Evolutionary conservation across 2,888 invertebrate species (phyloP).

Genomic region (Troglohyphantes excavatus): DNA sequence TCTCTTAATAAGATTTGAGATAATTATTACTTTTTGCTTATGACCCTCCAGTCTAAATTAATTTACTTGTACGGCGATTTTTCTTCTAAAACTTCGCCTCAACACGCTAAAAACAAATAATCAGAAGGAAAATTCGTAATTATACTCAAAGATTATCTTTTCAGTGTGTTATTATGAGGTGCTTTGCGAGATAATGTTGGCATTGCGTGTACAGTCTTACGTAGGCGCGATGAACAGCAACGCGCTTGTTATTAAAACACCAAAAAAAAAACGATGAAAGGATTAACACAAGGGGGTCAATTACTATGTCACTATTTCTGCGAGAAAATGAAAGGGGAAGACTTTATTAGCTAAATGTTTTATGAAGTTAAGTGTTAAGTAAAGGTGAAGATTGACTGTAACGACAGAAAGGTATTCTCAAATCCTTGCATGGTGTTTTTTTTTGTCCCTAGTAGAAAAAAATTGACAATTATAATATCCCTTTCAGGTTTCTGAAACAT

Average conservation of each 20-base stretch:
- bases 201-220: conserved; percentile 55
- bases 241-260: conserved; percentile 63
- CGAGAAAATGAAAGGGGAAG: conserved; percentile 47
- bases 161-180: conserved; percentile 70
- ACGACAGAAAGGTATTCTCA: not conserved
- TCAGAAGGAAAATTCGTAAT: conserved; percentile 70
- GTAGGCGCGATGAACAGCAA: conserved; percentile 35
- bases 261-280: conserved; percentile 28
- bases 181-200: conserved; percentile 66
- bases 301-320: conserved; percentile 72
- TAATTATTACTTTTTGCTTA: conserved; percentile 75
- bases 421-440: too few relatives aligned
- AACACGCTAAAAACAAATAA: conserved; percentile 74
- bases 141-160: conserved; percentile 75
- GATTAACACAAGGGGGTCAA: conserved; percentile 68
- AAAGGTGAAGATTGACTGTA: conserved; percentile 1
- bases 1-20: conserved; percentile 74
- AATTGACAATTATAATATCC: too few relatives aligned
- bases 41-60: conserved; percentile 71
- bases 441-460: too few relatives aligned
- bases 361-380: conserved; percentile 40
- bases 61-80: conserved; percentile 65
- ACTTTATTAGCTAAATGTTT: conserved; percentile 66
- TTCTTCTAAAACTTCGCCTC: conserved; percentile 61
- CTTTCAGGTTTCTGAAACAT: too few relatives aligned